Evolutionary conservation across 2,797 vertebrate genomes (phyloP), one percentile per base, ranked within the genome.

Genomic region (Leptatherina wallacei): DNA sequence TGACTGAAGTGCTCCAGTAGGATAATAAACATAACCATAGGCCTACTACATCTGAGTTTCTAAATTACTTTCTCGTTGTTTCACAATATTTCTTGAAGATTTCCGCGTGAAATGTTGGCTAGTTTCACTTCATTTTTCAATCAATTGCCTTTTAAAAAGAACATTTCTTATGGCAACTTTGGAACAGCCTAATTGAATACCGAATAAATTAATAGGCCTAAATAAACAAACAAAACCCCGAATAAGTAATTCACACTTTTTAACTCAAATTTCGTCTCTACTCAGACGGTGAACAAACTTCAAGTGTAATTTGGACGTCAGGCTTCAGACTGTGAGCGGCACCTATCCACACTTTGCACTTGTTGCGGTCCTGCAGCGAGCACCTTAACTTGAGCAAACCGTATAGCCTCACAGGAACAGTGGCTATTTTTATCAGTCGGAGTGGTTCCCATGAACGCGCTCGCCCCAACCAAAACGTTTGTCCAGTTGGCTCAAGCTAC

Each of bases 381-480:
- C 83, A 55, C 82, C 79, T 85, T 71, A 57, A 68, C 64, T n/a
- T 63, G 60, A 80, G 71, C 70, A 12, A 80, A 69, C 59, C 84
- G 42, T 72, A 69, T 84, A 68, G 59, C 78, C 67, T 78, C 67
- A 83, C 77, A 82, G 82, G 77, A 82, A 87, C 80, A 69, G 64
- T 0, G 65, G 74, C 88, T 92, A 93, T 92, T 90, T 91, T 88
- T 93, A 92, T 71, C 81, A 4, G 33, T 64, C 78, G 42, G 59
- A 85, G 83, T 86, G 75, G 86, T 90, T 91, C 92, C 85, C 91
- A 90, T 90, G 87, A 84, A 90, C 66, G 82, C 85, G 81, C 81
- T 77, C 29, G 67, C 75, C 52, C 70, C 85, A 78, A 85, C 83
- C 85, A 83, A 84, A 88, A 78, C 72, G 69, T 87, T 81, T 84